Percentiles rank a stretch among this genome's conserved stretches.
Evolutionary conservation across 2,113 vertebrate species (phyloP).

Genomic region (Alethe castanea): DNA sequence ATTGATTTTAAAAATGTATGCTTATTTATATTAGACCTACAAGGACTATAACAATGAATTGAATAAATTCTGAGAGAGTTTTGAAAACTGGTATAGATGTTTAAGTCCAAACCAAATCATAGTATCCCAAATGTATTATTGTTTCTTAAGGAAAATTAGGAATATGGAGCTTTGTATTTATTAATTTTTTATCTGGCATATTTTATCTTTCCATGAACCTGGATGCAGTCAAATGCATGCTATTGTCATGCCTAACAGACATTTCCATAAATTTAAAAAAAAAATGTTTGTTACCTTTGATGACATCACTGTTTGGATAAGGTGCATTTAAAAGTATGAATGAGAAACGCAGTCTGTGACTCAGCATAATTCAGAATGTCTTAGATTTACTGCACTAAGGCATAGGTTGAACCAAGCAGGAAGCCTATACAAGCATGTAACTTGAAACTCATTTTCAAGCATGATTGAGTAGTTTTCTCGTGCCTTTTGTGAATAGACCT

Average conservation of each 20-base stretch:
- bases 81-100: not conserved
- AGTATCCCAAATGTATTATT: not conserved
- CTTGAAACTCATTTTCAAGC: not conserved
- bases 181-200: not conserved
- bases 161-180: not conserved
- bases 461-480: not conserved
- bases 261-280: not conserved
- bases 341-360: not conserved
- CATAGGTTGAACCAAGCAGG: not conserved
- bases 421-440: not conserved
- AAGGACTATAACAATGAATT: not conserved
- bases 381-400: not conserved
- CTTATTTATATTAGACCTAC: not conserved
- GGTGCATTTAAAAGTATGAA: not conserved
- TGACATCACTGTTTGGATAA: not conserved
- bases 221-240: not conserved
- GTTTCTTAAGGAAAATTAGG: not conserved
- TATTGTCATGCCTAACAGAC: not conserved
- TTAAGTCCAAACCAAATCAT: not conserved
- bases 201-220: not conserved
- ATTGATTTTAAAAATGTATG: not conserved
- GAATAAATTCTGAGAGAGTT: not conserved
- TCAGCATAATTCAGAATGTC: not conserved
- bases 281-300: not conserved
- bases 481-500: not conserved